A percentile compares a stretch with the other conserved stretches of the same genome.
These are phyloP conservation scores for Recurvirostra avosetta DNA, from an alignment of 2,113 vertebrate genomes.

Conservation along the genomic window DNA sequence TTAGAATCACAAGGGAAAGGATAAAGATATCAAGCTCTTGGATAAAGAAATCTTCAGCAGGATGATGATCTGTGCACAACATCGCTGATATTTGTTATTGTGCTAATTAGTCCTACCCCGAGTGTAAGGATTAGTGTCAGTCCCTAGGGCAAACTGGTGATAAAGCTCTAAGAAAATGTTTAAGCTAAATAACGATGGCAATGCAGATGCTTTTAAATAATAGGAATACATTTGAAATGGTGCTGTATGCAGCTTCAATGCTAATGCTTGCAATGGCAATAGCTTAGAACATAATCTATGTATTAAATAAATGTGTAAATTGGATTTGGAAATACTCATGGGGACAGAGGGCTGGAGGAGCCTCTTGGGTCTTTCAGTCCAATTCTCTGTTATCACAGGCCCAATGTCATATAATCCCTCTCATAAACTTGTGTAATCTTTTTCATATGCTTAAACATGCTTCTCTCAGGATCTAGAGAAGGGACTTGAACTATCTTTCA, in stretches of 20 bases:
- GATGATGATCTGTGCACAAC: background rate
- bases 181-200: background rate
- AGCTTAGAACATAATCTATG: slow-evolving; percentile 3
- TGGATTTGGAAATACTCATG: slow-evolving; percentile 33
- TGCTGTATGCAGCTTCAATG: background rate
- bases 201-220: background rate
- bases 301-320: slow-evolving; percentile 19
- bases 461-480: background rate
- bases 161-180: background rate
- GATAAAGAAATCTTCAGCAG: background rate
- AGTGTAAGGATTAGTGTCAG: background rate
- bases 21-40: background rate
- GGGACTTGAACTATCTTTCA: background rate
- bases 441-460: background rate
- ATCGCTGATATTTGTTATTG: background rate
- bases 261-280: background rate
- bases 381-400: background rate
- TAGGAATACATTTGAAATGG: background rate
- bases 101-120: background rate
- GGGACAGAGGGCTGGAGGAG: background rate
- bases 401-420: background rate
- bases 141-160: background rate
- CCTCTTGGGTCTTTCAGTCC: background rate
- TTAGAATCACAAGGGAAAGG: background rate
- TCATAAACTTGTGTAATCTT: slow-evolving; percentile 12